Evolutionary conservation across 2,888 invertebrate genomes (phyloP).

Genomic region (Meiosimyza decipiens): DNA sequence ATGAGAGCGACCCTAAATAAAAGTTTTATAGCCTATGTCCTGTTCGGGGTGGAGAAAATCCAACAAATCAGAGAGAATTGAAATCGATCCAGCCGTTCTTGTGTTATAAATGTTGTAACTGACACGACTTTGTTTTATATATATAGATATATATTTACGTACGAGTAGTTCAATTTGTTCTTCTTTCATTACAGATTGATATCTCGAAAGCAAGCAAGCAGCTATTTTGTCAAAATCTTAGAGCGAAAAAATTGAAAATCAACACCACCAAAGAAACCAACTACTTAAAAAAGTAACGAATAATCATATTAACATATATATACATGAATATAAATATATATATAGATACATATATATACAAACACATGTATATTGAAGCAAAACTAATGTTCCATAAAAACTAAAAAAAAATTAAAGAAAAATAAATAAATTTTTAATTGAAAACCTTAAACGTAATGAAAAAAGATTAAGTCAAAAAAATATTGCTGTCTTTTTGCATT

Average conservation of each 20-base stretch:
- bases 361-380: slow-evolving; percentile 40
- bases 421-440: slow-evolving; percentile 48
- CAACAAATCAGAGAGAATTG: no score
- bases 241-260: slow-evolving; percentile 48
- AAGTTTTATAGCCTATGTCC: no score
- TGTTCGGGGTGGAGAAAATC: no score
- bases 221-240: slow-evolving; percentile 45
- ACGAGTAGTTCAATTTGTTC: not conserved
- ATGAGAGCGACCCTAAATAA: no score
- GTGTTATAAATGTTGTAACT: no score
- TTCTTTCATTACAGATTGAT: slow-evolving; percentile 56
- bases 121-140: no score
- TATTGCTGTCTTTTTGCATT: slow-evolving; percentile 67
- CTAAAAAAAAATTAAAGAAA: slow-evolving; percentile 44
- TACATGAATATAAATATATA: slow-evolving; percentile 40
- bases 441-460: slow-evolving; percentile 50
- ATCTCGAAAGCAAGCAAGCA: slow-evolving; percentile 61
- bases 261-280: slow-evolving; percentile 64
- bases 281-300: slow-evolving; percentile 59
- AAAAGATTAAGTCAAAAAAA: slow-evolving; percentile 41
- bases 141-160: no score
- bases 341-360: slow-evolving; percentile 47
- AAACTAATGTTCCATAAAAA: slow-evolving; percentile 65
- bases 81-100: no score
- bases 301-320: slow-evolving; percentile 58